Base-by-base conservation (phyloP, 2,113 vertebrate genomes). In the Sapajus apella region DNA sequence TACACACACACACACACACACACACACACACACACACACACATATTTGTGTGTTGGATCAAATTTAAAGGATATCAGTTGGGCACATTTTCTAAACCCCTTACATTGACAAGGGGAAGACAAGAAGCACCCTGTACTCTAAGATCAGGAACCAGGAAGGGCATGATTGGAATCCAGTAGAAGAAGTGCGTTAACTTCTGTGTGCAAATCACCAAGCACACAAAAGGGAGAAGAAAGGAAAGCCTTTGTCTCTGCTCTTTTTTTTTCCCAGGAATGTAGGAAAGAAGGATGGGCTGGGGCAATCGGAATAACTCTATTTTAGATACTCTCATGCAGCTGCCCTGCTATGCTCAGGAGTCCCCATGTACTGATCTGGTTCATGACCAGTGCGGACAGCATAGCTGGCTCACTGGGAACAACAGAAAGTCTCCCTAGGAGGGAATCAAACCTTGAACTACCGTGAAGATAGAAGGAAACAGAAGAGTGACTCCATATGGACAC, bases 181-280 rank as follows among this genome's bases (percentile, higher is more conserved):
- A 61, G 37, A 90, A 72, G 16, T 6, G 3, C n/a, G 37, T 11
- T 55, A 40, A 35, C 6, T 47, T 35, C 8, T 40, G 32, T 17
- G 17, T 50, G 56, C 23, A 3, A 14, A 12, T 47, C 5, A 21
- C 10, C 6, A 21, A 56, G 68, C 23, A 66, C 5, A 0, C 0
- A 20, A 37, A 76, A 73, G 32, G 43, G 2, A 68, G 16, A 35
- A 35, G 66, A 35, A 17, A 68, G 32, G 35, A 68, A 35, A 68
- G 66, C 32, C 32, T 35, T 32, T 11, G 0, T 13, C 81, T 21
- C 56, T 61, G 30, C 3, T 52, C 25, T 82, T 86, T 56, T 2
- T 2, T 40, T 40, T 8, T 25, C 40, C 25, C 25, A 12, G 8
- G 32, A 81, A 76, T 72, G 40, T 13, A 84, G 64, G 13, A 88